Conservation (phyloP, 2,113 vertebrate species). For the Peromyscus maniculatus region DNA sequence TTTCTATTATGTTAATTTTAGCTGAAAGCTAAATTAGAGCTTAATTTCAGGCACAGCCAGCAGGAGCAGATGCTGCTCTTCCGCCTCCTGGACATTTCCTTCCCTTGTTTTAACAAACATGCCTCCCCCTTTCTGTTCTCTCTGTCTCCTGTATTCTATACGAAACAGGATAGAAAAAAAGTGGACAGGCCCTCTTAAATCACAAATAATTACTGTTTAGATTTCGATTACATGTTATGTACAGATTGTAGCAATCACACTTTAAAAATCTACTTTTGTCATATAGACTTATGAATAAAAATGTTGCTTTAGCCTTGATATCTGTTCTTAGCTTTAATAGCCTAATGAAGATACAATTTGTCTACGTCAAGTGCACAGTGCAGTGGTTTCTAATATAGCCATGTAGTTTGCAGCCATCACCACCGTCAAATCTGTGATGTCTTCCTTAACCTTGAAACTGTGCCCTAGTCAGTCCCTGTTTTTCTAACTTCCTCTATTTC, state of each 20-base stretch:
- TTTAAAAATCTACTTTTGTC: slow-evolving; percentile 16
- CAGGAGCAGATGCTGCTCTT: slow-evolving; percentile 81
- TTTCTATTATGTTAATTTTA: slow-evolving; percentile 84
- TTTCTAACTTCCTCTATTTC: neutral
- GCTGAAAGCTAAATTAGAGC: slow-evolving; percentile 81
- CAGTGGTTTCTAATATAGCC: neutral
- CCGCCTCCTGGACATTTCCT: slow-evolving; percentile 76
- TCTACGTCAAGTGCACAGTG: neutral
- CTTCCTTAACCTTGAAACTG: neutral
- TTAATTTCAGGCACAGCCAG: slow-evolving; percentile 81
- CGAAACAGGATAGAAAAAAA: slow-evolving; percentile 4
- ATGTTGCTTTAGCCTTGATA: slow-evolving; percentile 9
- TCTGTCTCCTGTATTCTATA: slow-evolving; percentile 35
- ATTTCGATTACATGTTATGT: slow-evolving; percentile 8
- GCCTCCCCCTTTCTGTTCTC: slow-evolving; percentile 33
- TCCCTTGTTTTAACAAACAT: slow-evolving; percentile 64
- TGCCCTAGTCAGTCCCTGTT: neutral
- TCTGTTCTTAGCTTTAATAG: neutral
- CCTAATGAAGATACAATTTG: neutral
- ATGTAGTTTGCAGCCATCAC: neutral
- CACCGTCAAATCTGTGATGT: neutral
- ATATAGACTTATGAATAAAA: slow-evolving; percentile 20
- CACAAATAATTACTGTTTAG: neutral
- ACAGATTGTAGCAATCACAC: neutral
- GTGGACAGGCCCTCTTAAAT: neutral